Evolutionary conservation across 2,888 invertebrate genomes (phyloP).

Genomic region (Tanytarsus gracilentus): DNA sequence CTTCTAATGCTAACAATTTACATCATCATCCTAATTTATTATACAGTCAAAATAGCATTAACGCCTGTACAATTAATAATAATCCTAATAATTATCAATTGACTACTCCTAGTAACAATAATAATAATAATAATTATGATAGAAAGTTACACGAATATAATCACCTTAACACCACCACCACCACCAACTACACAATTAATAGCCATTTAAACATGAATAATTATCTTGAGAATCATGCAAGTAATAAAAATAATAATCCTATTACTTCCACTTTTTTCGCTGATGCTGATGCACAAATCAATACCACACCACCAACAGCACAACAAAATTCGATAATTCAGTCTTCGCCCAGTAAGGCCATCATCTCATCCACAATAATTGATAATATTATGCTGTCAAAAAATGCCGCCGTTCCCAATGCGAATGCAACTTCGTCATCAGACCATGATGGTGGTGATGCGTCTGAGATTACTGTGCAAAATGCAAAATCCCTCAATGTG

Average conservation of each 20-base stretch:
- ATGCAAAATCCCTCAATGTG: conserved; percentile 12
- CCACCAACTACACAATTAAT: neutral
- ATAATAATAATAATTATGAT: neutral
- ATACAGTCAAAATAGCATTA: conserved; percentile 21
- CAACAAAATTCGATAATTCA: conserved; percentile 29
- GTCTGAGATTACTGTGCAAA: conserved; percentile 20
- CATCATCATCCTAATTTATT: conserved; percentile 30
- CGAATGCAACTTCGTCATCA: conserved; percentile 3
- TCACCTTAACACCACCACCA: neutral
- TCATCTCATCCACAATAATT: conserved; percentile 27
- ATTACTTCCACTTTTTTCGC: conserved; percentile 26
- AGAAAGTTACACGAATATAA: too few species aligned
- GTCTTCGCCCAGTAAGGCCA: conserved; percentile 26
- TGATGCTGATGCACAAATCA: conserved; percentile 26
- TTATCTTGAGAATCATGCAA: neutral
- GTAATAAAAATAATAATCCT: conserved; percentile 2
- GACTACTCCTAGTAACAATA: neutral
- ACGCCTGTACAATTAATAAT: conserved; percentile 13
- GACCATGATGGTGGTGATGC: conserved; percentile 11
- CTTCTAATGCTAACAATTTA: conserved; percentile 30
- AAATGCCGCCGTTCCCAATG: conserved; percentile 13
- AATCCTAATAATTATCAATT: conserved; percentile 2
- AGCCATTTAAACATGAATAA: conserved; percentile 6
- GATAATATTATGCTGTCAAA: conserved; percentile 26
- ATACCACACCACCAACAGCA: conserved; percentile 25